phyloP scores from a whole-genome alignment of 2,888 invertebrate species.

The Sinhomidia bicolor region DNA sequence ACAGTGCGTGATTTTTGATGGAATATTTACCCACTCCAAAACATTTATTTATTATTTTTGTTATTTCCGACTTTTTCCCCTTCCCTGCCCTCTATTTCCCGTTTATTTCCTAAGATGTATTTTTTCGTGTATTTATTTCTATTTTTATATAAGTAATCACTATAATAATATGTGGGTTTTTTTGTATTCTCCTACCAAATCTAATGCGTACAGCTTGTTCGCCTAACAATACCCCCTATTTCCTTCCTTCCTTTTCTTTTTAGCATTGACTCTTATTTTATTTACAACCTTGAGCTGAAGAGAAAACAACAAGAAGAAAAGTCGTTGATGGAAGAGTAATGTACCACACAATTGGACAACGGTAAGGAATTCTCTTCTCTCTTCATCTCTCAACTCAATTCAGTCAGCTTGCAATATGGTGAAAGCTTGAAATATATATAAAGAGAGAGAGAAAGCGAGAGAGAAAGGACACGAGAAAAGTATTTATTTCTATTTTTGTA shows the following conservation, averaged over 20 bases:
- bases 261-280: neutral
- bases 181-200: neutral
- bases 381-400: neutral
- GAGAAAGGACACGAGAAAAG: slow-evolving; percentile 3
- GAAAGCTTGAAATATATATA: neutral
- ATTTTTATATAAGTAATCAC: too few relatives aligned
- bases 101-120: neutral
- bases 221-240: neutral
- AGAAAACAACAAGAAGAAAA: slow-evolving; percentile 38
- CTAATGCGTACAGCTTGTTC: neutral
- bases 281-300: slow-evolving; percentile 57
- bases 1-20: too few relatives aligned
- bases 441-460: neutral
- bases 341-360: slow-evolving; percentile 54
- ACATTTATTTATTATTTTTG: neutral
- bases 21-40: neutral
- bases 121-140: too few relatives aligned
- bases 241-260: neutral
- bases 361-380: slow-evolving; percentile 10
- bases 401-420: neutral
- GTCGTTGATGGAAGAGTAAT: slow-evolving; percentile 38
- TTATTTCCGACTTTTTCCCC: neutral
- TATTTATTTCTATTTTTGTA: slow-evolving; percentile 54
- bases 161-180: neutral
- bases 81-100: neutral